A percentile compares a stretch with the other conserved stretches of the same genome.
phyloP scores from a whole-genome alignment of 2,888 invertebrate species.

The Stegana nigrithorax region DNA sequence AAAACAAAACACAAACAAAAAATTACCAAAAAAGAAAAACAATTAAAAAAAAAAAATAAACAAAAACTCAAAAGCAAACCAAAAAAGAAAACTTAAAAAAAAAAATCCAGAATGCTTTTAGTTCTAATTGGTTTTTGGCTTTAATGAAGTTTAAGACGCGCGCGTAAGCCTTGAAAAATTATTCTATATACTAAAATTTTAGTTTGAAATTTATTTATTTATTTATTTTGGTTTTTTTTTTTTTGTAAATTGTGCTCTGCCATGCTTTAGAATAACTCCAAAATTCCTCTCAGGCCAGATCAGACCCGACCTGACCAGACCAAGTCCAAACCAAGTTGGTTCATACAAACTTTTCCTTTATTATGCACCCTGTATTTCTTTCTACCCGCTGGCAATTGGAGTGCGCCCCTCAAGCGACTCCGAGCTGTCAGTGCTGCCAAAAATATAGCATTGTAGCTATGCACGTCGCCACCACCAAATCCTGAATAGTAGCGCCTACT shows the following conservation, averaged over 20 bases:
- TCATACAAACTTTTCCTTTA: conserved; percentile 66
- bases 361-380: conserved; percentile 62
- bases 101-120: too few species aligned
- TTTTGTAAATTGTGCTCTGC: neutral
- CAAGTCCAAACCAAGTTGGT: conserved; percentile 48
- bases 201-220: neutral
- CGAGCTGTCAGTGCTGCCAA: conserved; percentile 35
- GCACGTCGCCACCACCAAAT: conserved; percentile 17
- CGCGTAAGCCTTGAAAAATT: neutral
- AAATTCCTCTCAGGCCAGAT: neutral
- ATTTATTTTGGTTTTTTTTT: neutral
- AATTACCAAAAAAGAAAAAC: neutral
- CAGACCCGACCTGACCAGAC: neutral
- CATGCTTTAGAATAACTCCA: neutral
- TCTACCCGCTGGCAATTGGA: conserved; percentile 43
- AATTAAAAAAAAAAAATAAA: neutral
- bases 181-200: neutral
- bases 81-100: too few species aligned
- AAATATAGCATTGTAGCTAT: too few species aligned
- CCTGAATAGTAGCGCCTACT: conserved; percentile 13
- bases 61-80: too few species aligned
- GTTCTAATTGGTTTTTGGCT: neutral
- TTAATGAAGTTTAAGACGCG: neutral
- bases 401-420: conserved; percentile 18
- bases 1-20: neutral